These are phyloP conservation scores for Todus mexicanus DNA, from an alignment of 2,797 vertebrate species.

Conservation along the genomic window DNA sequence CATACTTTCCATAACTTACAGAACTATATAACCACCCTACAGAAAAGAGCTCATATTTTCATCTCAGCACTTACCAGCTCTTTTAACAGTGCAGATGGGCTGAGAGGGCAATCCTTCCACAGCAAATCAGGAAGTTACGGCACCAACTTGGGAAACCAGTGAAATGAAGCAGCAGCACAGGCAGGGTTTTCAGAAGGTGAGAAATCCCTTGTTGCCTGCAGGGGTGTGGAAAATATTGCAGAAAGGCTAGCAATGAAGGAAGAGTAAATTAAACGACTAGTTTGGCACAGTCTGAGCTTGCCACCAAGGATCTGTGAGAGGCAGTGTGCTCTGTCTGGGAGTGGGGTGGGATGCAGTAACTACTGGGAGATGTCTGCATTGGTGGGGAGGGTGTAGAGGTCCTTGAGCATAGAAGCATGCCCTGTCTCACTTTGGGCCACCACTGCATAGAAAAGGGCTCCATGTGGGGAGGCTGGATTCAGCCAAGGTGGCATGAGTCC, in stretches of 20 bases:
- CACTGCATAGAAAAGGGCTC: neutral
- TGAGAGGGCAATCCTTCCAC: neutral
- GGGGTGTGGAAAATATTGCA: neutral
- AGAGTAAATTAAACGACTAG: neutral
- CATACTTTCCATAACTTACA: neutral
- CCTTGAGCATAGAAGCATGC: neutral
- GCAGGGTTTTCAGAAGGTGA: neutral
- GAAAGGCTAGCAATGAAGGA: neutral
- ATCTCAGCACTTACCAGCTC: neutral
- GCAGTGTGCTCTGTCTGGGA: neutral
- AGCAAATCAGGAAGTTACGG: neutral
- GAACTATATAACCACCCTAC: neutral
- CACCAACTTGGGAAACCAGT: neutral
- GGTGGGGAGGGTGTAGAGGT: neutral
- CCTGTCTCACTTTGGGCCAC: neutral
- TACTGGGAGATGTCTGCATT: neutral
- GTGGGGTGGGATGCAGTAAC: neutral
- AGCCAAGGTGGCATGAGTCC: neutral
- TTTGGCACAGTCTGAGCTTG: neutral
- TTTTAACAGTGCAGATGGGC: neutral
- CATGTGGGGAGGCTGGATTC: neutral
- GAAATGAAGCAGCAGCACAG: neutral
- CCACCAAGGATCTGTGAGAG: neutral
- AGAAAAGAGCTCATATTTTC: neutral
- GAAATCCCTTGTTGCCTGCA: neutral